Evolutionary conservation across 2,113 vertebrate species (phyloP).

Genomic region (Microcebus lehilahytsara): DNA sequence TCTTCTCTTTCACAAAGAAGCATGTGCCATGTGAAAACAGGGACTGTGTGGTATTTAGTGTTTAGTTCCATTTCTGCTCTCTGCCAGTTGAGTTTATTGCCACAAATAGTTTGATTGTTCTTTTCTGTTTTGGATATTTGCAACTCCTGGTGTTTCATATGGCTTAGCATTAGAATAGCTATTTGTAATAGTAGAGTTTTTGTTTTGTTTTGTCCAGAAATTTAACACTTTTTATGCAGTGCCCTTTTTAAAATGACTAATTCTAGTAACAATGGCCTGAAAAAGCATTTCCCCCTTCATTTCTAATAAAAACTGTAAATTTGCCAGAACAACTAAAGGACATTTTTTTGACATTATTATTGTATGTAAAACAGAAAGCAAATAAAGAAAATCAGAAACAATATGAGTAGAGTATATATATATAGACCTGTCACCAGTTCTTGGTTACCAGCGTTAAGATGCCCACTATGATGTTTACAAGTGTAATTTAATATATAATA

Average conservation of each 20-base stretch:
- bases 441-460: not conserved
- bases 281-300: not conserved
- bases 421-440: not conserved
- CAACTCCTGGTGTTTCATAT: constrained; percentile 38
- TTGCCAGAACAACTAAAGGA: not conserved
- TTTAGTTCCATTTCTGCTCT: not conserved
- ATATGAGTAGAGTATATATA: not conserved
- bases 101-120: not conserved
- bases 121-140: not conserved
- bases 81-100: not conserved
- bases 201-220: not conserved
- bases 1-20: not conserved
- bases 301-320: not conserved
- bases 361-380: not conserved
- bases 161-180: not conserved
- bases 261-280: not conserved
- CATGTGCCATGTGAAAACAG: not conserved
- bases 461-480: not conserved
- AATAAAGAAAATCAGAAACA: not conserved
- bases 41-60: not conserved
- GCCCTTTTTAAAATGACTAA: not conserved
- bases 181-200: not conserved
- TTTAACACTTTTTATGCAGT: not conserved
- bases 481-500: not conserved
- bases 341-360: not conserved